Evolutionary conservation across 1,140 invertebrate genomes (phyloP).

Genomic region (Drosophila cardini): DNA sequence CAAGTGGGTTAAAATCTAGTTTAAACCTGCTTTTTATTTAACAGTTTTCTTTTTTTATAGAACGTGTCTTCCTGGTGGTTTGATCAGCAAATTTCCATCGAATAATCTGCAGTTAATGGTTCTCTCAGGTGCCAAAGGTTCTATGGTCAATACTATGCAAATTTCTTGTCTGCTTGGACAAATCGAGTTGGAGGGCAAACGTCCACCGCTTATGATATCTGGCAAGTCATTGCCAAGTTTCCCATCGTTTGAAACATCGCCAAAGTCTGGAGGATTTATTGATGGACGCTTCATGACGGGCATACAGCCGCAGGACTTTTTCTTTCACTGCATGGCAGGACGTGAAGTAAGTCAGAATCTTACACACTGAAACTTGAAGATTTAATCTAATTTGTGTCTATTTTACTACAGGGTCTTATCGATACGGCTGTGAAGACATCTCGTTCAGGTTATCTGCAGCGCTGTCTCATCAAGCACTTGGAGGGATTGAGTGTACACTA

Average conservation of each 20-base stretch:
- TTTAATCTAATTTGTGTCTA: neutral
- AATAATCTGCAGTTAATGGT: slow-evolving; percentile 99
- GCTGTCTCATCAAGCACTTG: slow-evolving; percentile 98
- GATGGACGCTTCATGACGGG: slow-evolving; percentile 98
- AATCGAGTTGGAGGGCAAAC: slow-evolving; percentile 98
- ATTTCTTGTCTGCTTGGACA: slow-evolving; percentile 98
- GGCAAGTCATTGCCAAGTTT: slow-evolving; percentile 97
- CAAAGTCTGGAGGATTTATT: slow-evolving; percentile 98
- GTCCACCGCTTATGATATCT: slow-evolving; percentile 97
- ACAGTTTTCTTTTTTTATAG: slow-evolving; percentile 42
- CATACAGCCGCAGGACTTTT: slow-evolving; percentile 98
- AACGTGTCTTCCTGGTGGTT: slow-evolving; percentile 91
- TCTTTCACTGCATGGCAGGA: slow-evolving; percentile 99
- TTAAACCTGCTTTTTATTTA: neutral
- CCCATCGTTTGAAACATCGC: slow-evolving; percentile 94
- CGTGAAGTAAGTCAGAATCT: slow-evolving; percentile 89
- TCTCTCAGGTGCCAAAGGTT: slow-evolving; percentile 98
- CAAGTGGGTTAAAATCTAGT: slow-evolving; percentile 85
- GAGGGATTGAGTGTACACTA: slow-evolving; percentile 97
- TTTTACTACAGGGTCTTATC: slow-evolving; percentile 87
- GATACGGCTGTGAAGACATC: slow-evolving; percentile 97
- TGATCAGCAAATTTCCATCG: slow-evolving; percentile 94
- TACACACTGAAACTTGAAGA: neutral
- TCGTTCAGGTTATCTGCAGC: slow-evolving; percentile 98
- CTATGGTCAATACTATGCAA: slow-evolving; percentile 98